Percentiles rank a stretch among this genome's conserved stretches.
These are phyloP conservation scores for Struthio camelus DNA, from an alignment of 2,113 vertebrate genomes.

Conservation along the genomic window DNA sequence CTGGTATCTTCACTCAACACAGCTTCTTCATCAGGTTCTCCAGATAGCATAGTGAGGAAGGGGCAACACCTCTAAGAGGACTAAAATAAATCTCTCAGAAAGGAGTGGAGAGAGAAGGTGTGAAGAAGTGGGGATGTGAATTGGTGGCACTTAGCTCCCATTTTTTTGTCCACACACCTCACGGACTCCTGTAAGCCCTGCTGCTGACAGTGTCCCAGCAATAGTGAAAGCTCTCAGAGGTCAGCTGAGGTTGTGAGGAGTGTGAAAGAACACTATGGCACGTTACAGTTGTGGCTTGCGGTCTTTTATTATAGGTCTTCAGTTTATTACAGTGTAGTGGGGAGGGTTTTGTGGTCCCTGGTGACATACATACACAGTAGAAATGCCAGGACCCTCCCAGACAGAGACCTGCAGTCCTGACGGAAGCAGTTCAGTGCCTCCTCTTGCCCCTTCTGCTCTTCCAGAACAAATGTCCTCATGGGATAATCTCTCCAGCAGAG, in stretches of 20 bases:
- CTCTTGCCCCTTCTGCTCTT: neutral
- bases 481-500: neutral
- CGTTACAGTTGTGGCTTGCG: neutral
- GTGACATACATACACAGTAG: neutral
- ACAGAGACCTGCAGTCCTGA: neutral
- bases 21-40: neutral
- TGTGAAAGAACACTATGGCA: constrained; percentile 4
- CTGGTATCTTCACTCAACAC: neutral
- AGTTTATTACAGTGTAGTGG: neutral
- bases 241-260: neutral
- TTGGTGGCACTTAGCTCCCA: neutral
- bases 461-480: neutral
- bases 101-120: neutral
- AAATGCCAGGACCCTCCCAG: neutral
- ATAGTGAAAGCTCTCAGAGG: neutral
- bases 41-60: neutral
- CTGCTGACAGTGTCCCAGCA: neutral
- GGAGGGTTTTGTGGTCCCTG: constrained; percentile 29
- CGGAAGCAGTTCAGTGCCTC: neutral
- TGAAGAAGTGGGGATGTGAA: neutral
- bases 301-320: constrained; percentile 26
- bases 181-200: accelerated
- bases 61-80: neutral
- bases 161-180: neutral
- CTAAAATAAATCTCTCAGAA: neutral